Conservation (phyloP, 2,113 vertebrate species). For the Arothron firmamentum region DNA sequence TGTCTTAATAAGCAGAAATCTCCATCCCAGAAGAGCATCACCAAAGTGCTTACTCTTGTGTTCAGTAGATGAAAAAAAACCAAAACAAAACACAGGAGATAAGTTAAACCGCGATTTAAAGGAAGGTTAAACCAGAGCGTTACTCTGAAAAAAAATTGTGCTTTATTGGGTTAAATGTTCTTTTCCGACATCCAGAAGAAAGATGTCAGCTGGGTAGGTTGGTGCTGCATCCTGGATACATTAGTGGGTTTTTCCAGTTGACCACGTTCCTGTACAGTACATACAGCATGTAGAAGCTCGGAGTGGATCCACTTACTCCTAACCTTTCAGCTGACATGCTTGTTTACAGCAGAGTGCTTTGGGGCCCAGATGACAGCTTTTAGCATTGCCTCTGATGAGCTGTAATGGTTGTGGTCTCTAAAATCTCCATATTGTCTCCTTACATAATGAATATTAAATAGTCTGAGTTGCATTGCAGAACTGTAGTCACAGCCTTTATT, state of each 20-base stretch:
- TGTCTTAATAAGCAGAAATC: constrained; percentile 53
- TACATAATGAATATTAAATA: no score
- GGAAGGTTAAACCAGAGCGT: constrained; percentile 15
- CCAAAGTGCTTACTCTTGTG: constrained; percentile 39
- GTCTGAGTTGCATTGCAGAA: no score
- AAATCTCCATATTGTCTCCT: neutral
- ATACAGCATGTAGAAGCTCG: neutral
- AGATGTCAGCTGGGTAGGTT: neutral
- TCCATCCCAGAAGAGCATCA: constrained; percentile 33
- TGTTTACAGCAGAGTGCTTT: constrained; percentile 30
- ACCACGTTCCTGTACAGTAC: constrained; percentile 5
- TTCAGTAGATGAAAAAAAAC: constrained; percentile 7
- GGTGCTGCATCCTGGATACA: constrained; percentile 2
- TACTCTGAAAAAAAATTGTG: neutral
- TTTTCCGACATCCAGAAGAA: neutral
- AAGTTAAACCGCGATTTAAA: constrained; percentile 23
- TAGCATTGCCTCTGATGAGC: neutral
- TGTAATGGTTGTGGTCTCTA: neutral
- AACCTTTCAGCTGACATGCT: constrained; percentile 25
- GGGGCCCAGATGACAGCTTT: neutral
- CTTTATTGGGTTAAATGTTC: neutral
- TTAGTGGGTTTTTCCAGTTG: constrained; percentile 5
- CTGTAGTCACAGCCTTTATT: no score
- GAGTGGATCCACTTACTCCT: constrained; percentile 2
- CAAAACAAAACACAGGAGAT: constrained; percentile 1